These are phyloP conservation scores for Entomobrya proxima DNA, from an alignment of 2,888 invertebrate species.

Conservation along the genomic window DNA sequence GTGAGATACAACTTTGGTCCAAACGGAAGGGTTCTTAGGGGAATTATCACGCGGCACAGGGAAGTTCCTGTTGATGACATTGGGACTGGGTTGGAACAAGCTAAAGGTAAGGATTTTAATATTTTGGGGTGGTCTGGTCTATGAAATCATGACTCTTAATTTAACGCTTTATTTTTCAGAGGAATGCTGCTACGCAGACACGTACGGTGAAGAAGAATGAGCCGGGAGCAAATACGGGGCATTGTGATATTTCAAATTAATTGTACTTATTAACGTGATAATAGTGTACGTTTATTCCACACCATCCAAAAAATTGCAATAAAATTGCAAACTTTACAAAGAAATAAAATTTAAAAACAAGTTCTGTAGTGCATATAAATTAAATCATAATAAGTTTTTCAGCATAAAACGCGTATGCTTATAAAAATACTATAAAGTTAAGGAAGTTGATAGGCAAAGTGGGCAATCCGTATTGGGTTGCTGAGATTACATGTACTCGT, in stretches of 20 bases:
- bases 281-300: not conserved
- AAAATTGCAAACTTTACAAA: not conserved
- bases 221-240: not conserved
- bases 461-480: not conserved
- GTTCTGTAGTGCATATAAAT: not conserved
- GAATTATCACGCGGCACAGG: constrained; percentile 47
- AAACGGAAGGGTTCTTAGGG: constrained; percentile 30
- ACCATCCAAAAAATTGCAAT: not conserved
- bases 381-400: not conserved
- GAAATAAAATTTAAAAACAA: not conserved
- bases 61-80: constrained; percentile 48
- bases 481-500: constrained; percentile 68
- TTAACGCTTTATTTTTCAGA: constrained; percentile 16
- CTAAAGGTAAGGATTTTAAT: constrained; percentile 20
- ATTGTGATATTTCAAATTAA: constrained; percentile 6
- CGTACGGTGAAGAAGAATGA: not conserved
- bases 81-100: constrained; percentile 50
- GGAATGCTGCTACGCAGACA: constrained; percentile 27
- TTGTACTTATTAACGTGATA: not conserved
- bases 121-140: not conserved
- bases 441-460: not conserved
- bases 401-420: not conserved
- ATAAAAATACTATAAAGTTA: constrained; percentile 27
- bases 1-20: constrained; percentile 51
- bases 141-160: not conserved